Evolutionary conservation across 2,888 invertebrate genomes (phyloP).

Genomic region (Vandiemenella viatica): DNA sequence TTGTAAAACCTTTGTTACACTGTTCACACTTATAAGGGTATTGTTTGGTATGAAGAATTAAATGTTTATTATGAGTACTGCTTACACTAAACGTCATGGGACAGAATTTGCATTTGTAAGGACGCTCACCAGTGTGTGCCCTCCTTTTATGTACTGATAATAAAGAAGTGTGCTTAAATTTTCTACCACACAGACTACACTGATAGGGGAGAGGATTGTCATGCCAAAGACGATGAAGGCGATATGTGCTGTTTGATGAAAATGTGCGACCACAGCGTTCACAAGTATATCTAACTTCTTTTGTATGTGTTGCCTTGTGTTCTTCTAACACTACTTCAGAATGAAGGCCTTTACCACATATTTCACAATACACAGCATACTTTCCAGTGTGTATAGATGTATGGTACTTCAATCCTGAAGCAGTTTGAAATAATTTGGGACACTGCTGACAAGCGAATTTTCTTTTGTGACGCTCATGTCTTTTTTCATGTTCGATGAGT

Average conservation of each 20-base stretch:
- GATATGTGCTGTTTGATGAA: slow-evolving; percentile 17
- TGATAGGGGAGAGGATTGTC: slow-evolving; percentile 19
- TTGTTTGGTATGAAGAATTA: slow-evolving; percentile 21
- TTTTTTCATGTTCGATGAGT: slow-evolving; percentile 14
- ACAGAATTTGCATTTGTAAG: slow-evolving; percentile 31
- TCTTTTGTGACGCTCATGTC: slow-evolving; percentile 11
- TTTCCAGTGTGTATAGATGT: slow-evolving; percentile 18
- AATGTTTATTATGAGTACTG: slow-evolving; percentile 30
- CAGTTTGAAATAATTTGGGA: slow-evolving; percentile 14
- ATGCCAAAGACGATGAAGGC: slow-evolving; percentile 19
- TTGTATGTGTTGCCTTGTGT: slow-evolving; percentile 18
- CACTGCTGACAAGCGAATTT: slow-evolving; percentile 14
- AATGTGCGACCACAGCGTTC: slow-evolving; percentile 19
- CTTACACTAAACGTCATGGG: slow-evolving; percentile 29
- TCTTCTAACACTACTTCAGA: slow-evolving; percentile 15
- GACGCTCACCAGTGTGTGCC: slow-evolving; percentile 31
- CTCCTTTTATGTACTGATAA: slow-evolving; percentile 26
- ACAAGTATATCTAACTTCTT: slow-evolving; percentile 19
- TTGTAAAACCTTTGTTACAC: slow-evolving; percentile 18
- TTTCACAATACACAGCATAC: slow-evolving; percentile 16
- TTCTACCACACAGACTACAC: slow-evolving; percentile 17
- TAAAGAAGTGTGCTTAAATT: slow-evolving; percentile 18
- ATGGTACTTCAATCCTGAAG: slow-evolving; percentile 17
- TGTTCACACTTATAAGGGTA: slow-evolving; percentile 17
- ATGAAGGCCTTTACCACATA: slow-evolving; percentile 18